phyloP scores from a whole-genome alignment of 2,888 invertebrate species.

The Ophion slaviceki region DNA sequence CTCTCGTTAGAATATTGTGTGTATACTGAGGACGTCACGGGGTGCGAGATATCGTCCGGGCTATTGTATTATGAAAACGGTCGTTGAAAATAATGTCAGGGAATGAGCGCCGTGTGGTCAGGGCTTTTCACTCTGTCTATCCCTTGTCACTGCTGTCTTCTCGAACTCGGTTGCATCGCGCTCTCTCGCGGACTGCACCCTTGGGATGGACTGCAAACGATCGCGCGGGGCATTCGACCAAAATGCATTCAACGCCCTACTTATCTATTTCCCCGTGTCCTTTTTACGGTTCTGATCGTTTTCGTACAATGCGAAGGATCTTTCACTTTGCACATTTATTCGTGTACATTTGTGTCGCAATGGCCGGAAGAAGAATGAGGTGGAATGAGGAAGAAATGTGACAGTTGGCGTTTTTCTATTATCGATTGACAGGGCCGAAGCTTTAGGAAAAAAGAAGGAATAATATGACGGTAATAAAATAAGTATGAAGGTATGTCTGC shows the following conservation, averaged over 20 bases:
- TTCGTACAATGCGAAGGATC: conserved; percentile 19
- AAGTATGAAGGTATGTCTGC: background rate
- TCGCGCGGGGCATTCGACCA: conserved; percentile 26
- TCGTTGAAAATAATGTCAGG: conserved; percentile 37
- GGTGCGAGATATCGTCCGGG: conserved; percentile 15
- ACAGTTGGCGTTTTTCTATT: background rate
- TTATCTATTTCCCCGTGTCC: conserved; percentile 40
- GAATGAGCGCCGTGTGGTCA: conserved; percentile 31
- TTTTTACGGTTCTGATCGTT: conserved; percentile 36
- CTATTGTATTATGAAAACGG: conserved; percentile 52
- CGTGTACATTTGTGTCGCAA: background rate
- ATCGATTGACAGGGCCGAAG: no score
- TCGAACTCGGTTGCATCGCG: conserved; percentile 5
- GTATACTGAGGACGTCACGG: conserved; percentile 15
- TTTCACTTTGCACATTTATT: conserved; percentile 33
- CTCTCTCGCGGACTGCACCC: conserved; percentile 17
- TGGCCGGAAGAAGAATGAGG: background rate
- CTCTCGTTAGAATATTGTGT: conserved; percentile 49
- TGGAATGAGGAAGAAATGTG: background rate
- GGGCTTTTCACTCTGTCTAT: conserved; percentile 21
- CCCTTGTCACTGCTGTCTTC: conserved; percentile 42
- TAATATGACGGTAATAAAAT: background rate
- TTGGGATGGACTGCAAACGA: conserved; percentile 14
- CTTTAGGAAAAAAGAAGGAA: background rate
- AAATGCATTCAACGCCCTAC: conserved; percentile 41